Evolutionary conservation across 2,113 vertebrate species (phyloP).

Genomic region (Hippocampus guttulatus): DNA sequence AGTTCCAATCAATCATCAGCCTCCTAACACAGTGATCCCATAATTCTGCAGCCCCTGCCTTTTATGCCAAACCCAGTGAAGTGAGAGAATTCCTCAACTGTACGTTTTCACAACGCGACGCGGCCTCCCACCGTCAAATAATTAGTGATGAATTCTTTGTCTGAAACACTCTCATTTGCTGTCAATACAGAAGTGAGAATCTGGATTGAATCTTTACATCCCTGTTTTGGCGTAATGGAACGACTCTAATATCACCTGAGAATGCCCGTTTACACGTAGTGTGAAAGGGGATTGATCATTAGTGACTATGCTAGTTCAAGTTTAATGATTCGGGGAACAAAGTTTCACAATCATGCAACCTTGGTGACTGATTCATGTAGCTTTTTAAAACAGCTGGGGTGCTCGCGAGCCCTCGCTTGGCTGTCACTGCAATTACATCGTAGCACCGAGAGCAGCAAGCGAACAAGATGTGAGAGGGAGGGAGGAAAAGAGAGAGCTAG

Average conservation of each 20-base stretch:
- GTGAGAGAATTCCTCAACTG: not conserved
- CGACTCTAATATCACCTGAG: not conserved
- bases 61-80: not conserved
- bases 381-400: slow-evolving; percentile 52
- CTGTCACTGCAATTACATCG: slow-evolving; percentile 55
- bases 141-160: not conserved
- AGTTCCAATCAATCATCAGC: not conserved
- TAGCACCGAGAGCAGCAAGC: slow-evolving; percentile 39
- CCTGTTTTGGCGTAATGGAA: not conserved
- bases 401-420: slow-evolving; percentile 29
- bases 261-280: not conserved
- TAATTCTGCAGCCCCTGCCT: not conserved
- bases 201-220: not conserved
- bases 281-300: not conserved
- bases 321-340: not conserved
- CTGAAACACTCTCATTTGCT: not conserved
- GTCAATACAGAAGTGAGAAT: not conserved
- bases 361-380: slow-evolving; percentile 26
- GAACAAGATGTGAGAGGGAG: slow-evolving; percentile 39
- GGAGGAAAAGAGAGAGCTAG: slow-evolving; percentile 32
- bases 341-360: not conserved
- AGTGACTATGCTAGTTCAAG: not conserved
- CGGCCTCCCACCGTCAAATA: not conserved
- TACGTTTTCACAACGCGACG: not conserved
- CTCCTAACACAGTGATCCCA: not conserved